Percentiles rank a stretch among this genome's conserved stretches.
These are phyloP conservation scores for Cephalopholis sonnerati DNA, from an alignment of 2,113 vertebrate genomes.

Conservation along the genomic window DNA sequence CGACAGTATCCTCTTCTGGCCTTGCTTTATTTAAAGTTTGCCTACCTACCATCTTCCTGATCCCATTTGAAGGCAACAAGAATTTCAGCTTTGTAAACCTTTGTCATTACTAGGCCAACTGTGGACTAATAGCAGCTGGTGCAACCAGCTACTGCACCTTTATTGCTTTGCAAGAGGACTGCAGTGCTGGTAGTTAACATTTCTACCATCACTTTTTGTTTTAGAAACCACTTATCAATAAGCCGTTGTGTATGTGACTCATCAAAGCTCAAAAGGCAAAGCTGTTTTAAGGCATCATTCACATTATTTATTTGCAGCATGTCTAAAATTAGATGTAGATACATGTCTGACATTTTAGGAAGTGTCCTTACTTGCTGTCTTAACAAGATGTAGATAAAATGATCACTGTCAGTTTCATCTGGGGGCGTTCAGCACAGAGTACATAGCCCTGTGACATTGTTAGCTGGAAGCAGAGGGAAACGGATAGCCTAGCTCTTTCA, in stretches of 20 bases:
- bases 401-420: constrained; percentile 23
- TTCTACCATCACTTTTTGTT: not conserved
- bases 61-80: no score
- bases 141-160: no score
- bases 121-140: not conserved
- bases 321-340: not conserved
- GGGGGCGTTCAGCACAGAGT: not conserved
- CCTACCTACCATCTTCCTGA: no score
- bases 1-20: no score
- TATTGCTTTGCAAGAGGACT: not conserved
- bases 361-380: constrained; percentile 7
- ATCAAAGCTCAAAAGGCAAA: constrained; percentile 9
- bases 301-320: not conserved
- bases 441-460: no score
- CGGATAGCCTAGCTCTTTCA: not conserved
- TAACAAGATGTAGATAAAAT: not conserved
- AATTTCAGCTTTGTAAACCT: not conserved
- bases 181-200: not conserved
- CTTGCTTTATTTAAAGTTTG: no score
- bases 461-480: not conserved
- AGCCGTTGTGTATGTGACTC: not conserved
- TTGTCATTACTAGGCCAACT: not conserved
- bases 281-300: constrained; percentile 17
- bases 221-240: not conserved
- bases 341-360: constrained; percentile 13